phyloP scores from a whole-genome alignment of 1,140 invertebrate species.

The Drosophila watanabei region DNA sequence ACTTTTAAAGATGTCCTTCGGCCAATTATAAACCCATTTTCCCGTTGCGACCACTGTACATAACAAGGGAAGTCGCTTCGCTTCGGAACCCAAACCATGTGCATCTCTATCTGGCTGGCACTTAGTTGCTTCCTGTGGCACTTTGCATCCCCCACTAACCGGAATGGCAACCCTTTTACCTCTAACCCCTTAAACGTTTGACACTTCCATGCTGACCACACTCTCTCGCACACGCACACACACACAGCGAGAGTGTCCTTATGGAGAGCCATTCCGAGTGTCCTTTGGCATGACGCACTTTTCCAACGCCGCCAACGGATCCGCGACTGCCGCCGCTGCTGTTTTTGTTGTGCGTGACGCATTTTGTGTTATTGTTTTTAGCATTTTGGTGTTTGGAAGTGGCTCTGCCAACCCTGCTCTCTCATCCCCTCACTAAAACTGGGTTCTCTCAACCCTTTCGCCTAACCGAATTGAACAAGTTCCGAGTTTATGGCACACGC shows the following conservation, averaged over 20 bases:
- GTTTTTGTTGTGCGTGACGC: slow-evolving; percentile 69
- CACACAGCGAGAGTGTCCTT: slow-evolving; percentile 13
- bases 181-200: slow-evolving; percentile 73
- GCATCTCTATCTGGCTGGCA: slow-evolving; percentile 44
- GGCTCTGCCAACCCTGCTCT: slow-evolving; percentile 33
- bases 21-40: slow-evolving; percentile 12
- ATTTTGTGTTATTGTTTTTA: slow-evolving; percentile 64
- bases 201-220: slow-evolving; percentile 75
- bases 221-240: slow-evolving; percentile 23
- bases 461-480: slow-evolving; percentile 72
- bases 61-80: background rate
- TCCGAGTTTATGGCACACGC: slow-evolving; percentile 72
- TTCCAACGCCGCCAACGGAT: slow-evolving; percentile 14
- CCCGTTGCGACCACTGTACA: slow-evolving; percentile 19
- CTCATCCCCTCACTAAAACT: slow-evolving; percentile 8
- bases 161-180: slow-evolving; percentile 55
- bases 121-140: slow-evolving; percentile 42
- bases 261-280: slow-evolving; percentile 34
- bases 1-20: background rate
- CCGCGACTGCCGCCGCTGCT: background rate
- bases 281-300: slow-evolving; percentile 55
- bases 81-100: slow-evolving; percentile 15
- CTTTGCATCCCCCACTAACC: slow-evolving; percentile 29
- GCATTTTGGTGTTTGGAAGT: slow-evolving; percentile 50
- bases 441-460: slow-evolving; percentile 67